A percentile compares a stretch with the other conserved stretches of the same genome.
Evolutionary conservation across 2,113 vertebrate species (phyloP).

Genomic region (Lepisosteus osseus): DNA sequence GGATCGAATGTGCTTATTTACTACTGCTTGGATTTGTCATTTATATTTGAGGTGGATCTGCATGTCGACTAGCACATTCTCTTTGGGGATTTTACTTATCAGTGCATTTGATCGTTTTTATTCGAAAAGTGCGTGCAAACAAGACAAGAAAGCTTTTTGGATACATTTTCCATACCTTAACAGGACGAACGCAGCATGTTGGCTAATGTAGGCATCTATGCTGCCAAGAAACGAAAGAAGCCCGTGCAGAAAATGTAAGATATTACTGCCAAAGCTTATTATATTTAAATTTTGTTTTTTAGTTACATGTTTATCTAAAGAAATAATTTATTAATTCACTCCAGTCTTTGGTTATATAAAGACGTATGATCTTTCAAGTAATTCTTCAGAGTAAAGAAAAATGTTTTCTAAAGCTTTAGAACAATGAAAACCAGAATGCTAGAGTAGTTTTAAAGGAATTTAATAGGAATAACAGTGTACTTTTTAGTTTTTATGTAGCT

Average conservation of each 20-base stretch:
- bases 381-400: too few relatives aligned
- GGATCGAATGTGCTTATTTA: constrained; percentile 35
- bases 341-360: too few relatives aligned
- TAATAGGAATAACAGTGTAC: too few relatives aligned
- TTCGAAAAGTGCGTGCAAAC: background rate
- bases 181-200: constrained; percentile 38
- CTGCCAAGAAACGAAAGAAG: constrained; percentile 71
- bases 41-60: constrained; percentile 10
- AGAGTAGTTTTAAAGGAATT: too few relatives aligned
- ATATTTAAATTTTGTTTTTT: too few relatives aligned
- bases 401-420: too few relatives aligned
- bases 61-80: constrained; percentile 5
- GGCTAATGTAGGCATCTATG: constrained; percentile 53
- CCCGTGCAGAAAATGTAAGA: constrained; percentile 72
- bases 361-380: too few relatives aligned
- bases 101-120: background rate
- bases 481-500: too few relatives aligned
- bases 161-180: constrained; percentile 20
- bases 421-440: too few relatives aligned
- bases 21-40: constrained; percentile 30
- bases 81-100: constrained; percentile 19
- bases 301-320: too few relatives aligned
- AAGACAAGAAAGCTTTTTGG: constrained; percentile 15
- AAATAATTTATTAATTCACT: too few relatives aligned
- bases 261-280: background rate